A percentile compares a stretch with the other conserved stretches of the same genome.
phyloP scores from a whole-genome alignment of 2,888 invertebrate species.

The Leptinotarsa haldemani region DNA sequence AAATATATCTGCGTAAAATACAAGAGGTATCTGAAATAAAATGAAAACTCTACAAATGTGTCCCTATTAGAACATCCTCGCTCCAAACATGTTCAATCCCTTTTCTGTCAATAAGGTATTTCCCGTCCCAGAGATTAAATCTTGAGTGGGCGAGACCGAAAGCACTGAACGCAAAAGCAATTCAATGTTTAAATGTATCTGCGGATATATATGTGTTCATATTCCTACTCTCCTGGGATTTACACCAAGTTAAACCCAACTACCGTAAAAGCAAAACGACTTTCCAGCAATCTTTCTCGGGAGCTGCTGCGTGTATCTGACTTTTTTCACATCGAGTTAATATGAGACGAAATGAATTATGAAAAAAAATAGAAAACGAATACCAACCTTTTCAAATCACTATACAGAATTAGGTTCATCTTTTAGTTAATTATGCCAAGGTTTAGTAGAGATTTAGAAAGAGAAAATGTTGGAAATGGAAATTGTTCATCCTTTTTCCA shows the following conservation, averaged over 20 bases:
- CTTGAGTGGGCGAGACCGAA: conserved; percentile 1
- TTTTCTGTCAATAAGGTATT: conserved; percentile 1
- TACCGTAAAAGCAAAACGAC: conserved; percentile 4
- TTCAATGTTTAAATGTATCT: conserved; percentile 14
- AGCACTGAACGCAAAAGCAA: conserved; percentile 15
- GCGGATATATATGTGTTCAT: conserved; percentile 15
- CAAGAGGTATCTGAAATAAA: too few relatives aligned
- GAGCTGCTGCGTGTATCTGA: not conserved
- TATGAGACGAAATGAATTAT: not conserved
- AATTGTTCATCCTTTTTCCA: too few relatives aligned
- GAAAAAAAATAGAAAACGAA: too few relatives aligned
- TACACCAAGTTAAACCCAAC: conserved; percentile 12
- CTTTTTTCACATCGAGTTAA: not conserved
- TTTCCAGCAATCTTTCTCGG: conserved; percentile 10
- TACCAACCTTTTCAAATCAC: too few relatives aligned
- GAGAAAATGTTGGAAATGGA: too few relatives aligned
- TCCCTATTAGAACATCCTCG: not conserved
- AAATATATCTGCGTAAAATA: too few relatives aligned
- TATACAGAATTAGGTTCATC: not conserved
- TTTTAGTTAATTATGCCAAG: too few relatives aligned
- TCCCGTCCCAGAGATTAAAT: conserved; percentile 6
- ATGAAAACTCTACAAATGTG: not conserved
- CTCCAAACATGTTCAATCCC: not conserved
- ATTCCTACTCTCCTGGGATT: conserved; percentile 13
- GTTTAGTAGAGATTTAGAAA: too few relatives aligned